These are phyloP conservation scores for Sialia sialis DNA, from an alignment of 2,113 vertebrate species.

Conservation along the genomic window DNA sequence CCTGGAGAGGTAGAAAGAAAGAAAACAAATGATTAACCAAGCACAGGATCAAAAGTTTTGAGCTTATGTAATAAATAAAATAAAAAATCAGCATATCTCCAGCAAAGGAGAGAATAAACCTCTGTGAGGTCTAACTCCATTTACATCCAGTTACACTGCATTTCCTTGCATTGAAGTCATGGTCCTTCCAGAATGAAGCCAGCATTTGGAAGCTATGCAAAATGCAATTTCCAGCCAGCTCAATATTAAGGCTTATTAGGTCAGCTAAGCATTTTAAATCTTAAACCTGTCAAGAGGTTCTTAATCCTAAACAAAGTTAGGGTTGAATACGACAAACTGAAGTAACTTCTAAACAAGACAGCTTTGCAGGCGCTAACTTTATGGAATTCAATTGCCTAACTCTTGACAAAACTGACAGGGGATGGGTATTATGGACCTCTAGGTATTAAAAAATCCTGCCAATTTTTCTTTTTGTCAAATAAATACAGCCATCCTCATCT, in stretches of 20 bases:
- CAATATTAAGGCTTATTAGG: neutral
- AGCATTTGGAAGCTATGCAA: neutral
- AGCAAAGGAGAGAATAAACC: neutral
- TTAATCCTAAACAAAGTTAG: neutral
- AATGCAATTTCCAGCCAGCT: neutral
- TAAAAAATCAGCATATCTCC: neutral
- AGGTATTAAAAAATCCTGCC: neutral
- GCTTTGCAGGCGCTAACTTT: neutral
- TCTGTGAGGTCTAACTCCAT: neutral
- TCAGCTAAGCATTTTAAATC: neutral
- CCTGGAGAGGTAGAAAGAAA: conserved; percentile 59
- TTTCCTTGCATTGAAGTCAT: neutral
- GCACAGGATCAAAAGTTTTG: neutral
- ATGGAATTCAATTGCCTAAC: neutral
- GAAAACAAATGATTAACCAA: neutral
- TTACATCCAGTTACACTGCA: neutral
- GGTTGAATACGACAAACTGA: neutral
- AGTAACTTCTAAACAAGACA: neutral
- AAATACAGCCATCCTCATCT: neutral
- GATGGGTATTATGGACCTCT: neutral
- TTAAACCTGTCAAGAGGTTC: neutral
- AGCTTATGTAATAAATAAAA: neutral
- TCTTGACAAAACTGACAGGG: neutral
- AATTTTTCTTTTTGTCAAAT: neutral
- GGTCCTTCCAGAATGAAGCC: neutral